Conservation (phyloP, 1,140 invertebrate genomes). For the Ladona fulva region DNA sequence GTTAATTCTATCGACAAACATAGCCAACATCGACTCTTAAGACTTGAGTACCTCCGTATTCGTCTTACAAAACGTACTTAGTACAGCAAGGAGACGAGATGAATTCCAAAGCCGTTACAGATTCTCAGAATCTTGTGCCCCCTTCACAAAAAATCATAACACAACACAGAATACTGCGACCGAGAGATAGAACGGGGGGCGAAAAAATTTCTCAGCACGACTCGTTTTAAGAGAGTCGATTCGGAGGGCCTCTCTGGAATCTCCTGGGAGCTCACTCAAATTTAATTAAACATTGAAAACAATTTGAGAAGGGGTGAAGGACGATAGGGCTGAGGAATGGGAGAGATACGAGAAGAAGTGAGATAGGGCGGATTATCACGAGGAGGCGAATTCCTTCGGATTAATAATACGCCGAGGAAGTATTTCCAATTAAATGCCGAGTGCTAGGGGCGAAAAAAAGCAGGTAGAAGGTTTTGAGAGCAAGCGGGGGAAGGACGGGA, state of each 20-base stretch:
- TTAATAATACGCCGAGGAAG: not conserved
- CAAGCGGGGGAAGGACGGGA: too few species aligned
- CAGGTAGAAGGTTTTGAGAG: too few species aligned
- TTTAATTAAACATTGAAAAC: slow-evolving; percentile 11
- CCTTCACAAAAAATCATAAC: too few species aligned
- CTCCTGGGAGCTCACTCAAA: not conserved
- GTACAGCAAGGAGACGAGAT: too few species aligned
- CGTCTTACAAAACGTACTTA: too few species aligned
- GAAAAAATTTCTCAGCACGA: not conserved
- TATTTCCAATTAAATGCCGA: slow-evolving; percentile 10
- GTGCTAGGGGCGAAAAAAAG: not conserved
- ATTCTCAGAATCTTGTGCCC: too few species aligned
- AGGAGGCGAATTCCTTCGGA: not conserved
- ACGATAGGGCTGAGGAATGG: not conserved
- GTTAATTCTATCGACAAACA: too few species aligned
- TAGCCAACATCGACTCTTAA: too few species aligned
- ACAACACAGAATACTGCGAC: too few species aligned
- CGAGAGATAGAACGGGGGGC: too few species aligned
- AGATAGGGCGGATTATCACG: not conserved
- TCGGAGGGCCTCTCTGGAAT: not conserved
- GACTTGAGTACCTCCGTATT: too few species aligned
- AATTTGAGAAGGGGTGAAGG: not conserved
- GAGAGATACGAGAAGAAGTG: not conserved
- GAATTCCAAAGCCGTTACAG: too few species aligned
- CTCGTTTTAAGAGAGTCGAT: not conserved